Evolutionary conservation across 2,113 vertebrate genomes (phyloP).

Genomic region (Neomonachus schauinslandi): DNA sequence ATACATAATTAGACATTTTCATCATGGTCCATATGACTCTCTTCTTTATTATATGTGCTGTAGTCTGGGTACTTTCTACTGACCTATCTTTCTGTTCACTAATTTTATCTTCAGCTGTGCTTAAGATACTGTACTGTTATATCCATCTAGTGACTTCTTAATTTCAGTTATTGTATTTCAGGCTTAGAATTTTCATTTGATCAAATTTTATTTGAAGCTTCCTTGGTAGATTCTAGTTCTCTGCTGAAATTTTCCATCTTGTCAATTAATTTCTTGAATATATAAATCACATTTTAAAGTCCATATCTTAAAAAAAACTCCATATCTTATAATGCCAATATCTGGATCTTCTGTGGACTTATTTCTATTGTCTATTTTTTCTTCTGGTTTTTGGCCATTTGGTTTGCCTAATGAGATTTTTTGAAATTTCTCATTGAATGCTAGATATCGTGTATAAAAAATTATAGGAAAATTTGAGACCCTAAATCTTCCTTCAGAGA

Average conservation of each 20-base stretch:
- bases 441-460: background rate
- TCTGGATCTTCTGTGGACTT: background rate
- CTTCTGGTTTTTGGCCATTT: constrained; percentile 40
- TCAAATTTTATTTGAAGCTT: background rate
- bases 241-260: constrained; percentile 10
- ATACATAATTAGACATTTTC: background rate
- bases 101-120: constrained; percentile 27
- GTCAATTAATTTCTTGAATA: background rate
- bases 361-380: background rate
- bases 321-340: background rate
- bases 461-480: background rate
- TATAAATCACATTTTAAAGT: constrained; percentile 4
- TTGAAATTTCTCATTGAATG: background rate
- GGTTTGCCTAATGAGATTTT: background rate
- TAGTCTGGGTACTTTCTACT: background rate
- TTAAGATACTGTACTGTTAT: background rate
- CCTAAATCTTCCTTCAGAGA: background rate
- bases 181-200: constrained; percentile 5
- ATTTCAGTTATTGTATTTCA: background rate
- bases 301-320: background rate
- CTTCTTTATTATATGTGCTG: background rate
- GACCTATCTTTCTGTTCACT: background rate
- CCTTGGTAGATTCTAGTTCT: background rate
- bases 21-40: background rate
- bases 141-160: background rate